Percentiles rank a stretch among this genome's conserved stretches.
Evolutionary conservation across 53 echinoderm and acorn worm genomes (phyloP).

Genomic region (Apostichopus leukothele): DNA sequence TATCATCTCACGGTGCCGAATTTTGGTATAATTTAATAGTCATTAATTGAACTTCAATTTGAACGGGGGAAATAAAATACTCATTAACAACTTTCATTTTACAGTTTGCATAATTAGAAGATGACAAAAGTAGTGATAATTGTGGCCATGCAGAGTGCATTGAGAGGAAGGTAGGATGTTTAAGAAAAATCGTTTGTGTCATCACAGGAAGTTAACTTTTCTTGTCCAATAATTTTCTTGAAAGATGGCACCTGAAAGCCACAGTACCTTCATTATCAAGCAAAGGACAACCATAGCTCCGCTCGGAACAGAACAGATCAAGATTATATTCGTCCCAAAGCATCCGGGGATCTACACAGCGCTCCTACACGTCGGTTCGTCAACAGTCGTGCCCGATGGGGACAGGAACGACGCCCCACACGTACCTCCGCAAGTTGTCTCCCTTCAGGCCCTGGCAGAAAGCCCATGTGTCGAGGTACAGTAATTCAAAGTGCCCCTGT

Average conservation of each 20-base stretch:
- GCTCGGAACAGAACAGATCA: slow-evolving; percentile 73
- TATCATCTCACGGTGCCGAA: no score
- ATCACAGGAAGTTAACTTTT: no score
- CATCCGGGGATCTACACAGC: slow-evolving; percentile 86
- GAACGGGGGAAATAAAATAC: no score
- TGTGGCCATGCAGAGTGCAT: neutral
- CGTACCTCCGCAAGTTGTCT: slow-evolving; percentile 58
- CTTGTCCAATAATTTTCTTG: neutral
- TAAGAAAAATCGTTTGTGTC: no score
- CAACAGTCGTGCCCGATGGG: slow-evolving; percentile 74
- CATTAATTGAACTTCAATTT: no score
- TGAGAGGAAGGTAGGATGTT: neutral
- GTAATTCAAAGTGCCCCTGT: no score
- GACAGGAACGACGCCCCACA: slow-evolving; percentile 44
- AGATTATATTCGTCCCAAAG: slow-evolving; percentile 78
- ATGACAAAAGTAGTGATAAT: no score
- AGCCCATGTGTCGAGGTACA: slow-evolving; percentile 76
- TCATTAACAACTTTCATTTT: no score
- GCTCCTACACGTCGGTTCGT: slow-evolving; percentile 70
- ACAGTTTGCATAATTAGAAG: no score
- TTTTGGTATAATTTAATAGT: no score
- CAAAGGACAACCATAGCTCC: slow-evolving; percentile 80
- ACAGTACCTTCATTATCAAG: slow-evolving; percentile 68
- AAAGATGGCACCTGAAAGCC: slow-evolving; percentile 50
- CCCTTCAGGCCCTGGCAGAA: slow-evolving; percentile 77